A percentile compares a stretch with the other conserved stretches of the same genome.
Evolutionary conservation across 2,888 invertebrate genomes (phyloP).

Genomic region (Platerodrilus igneus): DNA sequence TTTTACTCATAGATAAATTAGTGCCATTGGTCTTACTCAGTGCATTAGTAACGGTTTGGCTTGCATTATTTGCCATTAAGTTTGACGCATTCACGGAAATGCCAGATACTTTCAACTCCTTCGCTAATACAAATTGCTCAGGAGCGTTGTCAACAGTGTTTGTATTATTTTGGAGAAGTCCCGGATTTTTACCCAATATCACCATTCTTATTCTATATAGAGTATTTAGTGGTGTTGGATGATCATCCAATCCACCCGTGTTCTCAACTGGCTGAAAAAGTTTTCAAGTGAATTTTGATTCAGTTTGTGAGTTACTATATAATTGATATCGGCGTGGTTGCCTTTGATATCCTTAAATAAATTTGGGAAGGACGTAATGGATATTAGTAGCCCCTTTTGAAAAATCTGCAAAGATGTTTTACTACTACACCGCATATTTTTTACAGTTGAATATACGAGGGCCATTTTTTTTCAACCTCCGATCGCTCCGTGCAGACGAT

Average conservation of each 20-base stretch:
- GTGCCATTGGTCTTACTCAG: too few species aligned
- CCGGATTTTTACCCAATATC: slow-evolving; percentile 8
- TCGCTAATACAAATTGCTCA: too few species aligned
- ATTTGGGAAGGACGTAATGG: slow-evolving; percentile 7
- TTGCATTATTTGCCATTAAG: too few species aligned
- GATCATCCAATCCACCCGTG: slow-evolving; percentile 5
- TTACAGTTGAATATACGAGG: slow-evolving; percentile 2
- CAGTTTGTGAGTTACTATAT: slow-evolving; percentile 5
- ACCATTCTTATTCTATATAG: slow-evolving; percentile 5
- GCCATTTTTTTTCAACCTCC: too few species aligned
- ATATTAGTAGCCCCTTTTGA: slow-evolving; percentile 10
- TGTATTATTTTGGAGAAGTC: too few species aligned
- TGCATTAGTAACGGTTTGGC: too few species aligned
- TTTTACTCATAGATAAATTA: too few species aligned
- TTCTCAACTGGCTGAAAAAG: slow-evolving; percentile 5
- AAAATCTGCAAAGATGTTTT: slow-evolving; percentile 11
- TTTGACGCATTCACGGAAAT: too few species aligned
- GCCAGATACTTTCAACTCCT: too few species aligned
- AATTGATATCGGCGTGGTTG: background rate
- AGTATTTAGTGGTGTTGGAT: slow-evolving; percentile 3
- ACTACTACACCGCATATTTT: slow-evolving; percentile 2
- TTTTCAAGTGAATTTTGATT: slow-evolving; percentile 10
- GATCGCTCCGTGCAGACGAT: too few species aligned
- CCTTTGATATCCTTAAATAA: slow-evolving; percentile 10
- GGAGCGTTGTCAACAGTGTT: too few species aligned